A percentile compares a stretch with the other conserved stretches of the same genome.
Evolutionary conservation across 2,888 invertebrate species (phyloP).

Genomic region (Alloplasta piceator): DNA sequence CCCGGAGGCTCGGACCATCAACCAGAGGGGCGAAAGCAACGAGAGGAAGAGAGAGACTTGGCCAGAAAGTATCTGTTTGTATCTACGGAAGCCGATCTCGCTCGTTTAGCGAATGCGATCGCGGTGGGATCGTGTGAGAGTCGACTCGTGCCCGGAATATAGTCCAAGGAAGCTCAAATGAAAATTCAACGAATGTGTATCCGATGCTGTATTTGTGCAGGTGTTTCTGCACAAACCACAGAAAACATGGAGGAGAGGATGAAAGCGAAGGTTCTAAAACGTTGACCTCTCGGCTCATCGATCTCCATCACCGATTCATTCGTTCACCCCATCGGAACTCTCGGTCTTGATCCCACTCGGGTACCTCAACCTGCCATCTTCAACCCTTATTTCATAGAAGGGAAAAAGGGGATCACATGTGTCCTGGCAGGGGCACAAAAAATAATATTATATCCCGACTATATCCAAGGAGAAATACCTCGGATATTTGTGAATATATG

Average conservation of each 20-base stretch:
- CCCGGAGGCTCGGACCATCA: background rate
- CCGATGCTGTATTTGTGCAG: conserved; percentile 42
- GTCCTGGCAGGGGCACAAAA: too few species aligned
- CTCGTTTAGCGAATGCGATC: conserved; percentile 56
- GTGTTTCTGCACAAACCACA: conserved; percentile 25
- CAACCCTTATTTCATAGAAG: background rate
- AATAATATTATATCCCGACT: too few species aligned
- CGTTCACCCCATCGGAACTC: background rate
- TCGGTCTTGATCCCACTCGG: background rate
- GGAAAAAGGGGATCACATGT: too few species aligned
- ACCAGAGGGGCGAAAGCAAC: background rate
- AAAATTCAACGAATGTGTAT: conserved; percentile 38
- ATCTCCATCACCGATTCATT: background rate
- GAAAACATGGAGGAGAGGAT: background rate
- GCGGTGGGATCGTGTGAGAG: conserved; percentile 31
- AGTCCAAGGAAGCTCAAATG: conserved; percentile 29
- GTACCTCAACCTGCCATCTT: background rate
- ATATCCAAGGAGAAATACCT: too few species aligned
- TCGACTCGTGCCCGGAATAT: conserved; percentile 8
- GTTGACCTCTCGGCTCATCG: background rate
- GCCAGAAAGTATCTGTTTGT: too few species aligned
- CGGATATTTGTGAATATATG: too few species aligned
- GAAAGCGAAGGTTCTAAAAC: background rate
- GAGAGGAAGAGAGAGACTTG: too few species aligned
- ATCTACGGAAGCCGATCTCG: conserved; percentile 69